Conservation (phyloP, 1,140 invertebrate species). For the Muscidifurax raptorellus region DNA sequence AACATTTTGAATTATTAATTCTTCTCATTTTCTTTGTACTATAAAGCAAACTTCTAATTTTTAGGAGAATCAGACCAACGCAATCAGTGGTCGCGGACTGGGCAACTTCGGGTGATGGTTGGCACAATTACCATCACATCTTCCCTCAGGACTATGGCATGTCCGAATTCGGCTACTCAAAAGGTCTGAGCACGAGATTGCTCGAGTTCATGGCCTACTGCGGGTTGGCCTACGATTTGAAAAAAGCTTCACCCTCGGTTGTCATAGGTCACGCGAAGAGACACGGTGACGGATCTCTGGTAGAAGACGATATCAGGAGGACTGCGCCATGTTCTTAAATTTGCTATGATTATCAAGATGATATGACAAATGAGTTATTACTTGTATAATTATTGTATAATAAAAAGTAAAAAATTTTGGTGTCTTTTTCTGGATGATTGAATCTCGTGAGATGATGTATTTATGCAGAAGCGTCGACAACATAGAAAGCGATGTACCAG, state of each 20-base stretch:
- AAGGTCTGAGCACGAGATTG: conserved; percentile 87
- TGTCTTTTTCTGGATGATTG: too few relatives aligned
- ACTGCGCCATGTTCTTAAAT: not conserved
- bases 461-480: too few relatives aligned
- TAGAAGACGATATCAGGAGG: not conserved
- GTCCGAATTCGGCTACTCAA: conserved; percentile 68
- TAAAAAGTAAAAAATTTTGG: too few relatives aligned
- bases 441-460: too few relatives aligned
- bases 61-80: conserved; percentile 48
- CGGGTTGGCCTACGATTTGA: conserved; percentile 89
- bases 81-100: conserved; percentile 79
- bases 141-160: conserved; percentile 7
- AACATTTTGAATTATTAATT: conserved; percentile 40
- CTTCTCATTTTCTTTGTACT: not conserved
- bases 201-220: conserved; percentile 87
- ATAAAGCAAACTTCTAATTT: not conserved
- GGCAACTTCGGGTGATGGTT: conserved; percentile 71
- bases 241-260: conserved; percentile 83
- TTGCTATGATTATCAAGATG: not conserved
- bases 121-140: conserved; percentile 6
- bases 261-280: conserved; percentile 80
- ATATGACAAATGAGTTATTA: too few relatives aligned
- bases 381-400: too few relatives aligned
- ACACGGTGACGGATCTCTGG: conserved; percentile 82
- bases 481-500: too few relatives aligned